Conservation (phyloP, 1,140 invertebrate species). For the Chymomyza costata region DNA sequence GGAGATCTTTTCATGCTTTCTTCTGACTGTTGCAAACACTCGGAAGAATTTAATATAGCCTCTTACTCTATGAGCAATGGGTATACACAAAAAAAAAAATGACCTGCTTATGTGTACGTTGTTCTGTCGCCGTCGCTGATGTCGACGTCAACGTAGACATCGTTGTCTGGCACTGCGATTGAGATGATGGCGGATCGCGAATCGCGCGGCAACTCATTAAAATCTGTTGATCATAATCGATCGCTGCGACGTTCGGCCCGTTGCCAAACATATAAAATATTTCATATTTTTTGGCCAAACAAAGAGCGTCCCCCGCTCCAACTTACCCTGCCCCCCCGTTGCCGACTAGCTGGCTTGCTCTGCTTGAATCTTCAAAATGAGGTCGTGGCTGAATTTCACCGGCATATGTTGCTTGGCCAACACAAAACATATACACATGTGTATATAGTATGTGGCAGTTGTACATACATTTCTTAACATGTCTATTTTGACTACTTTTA, state of each 20-base stretch:
- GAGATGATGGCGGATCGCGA: conserved; percentile 36
- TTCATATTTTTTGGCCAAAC: conserved; percentile 21
- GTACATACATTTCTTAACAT: conserved; percentile 24
- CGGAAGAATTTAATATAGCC: too few species aligned
- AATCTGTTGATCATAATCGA: conserved; percentile 51
- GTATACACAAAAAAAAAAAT: conserved; percentile 19
- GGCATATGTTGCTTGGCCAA: conserved; percentile 25
- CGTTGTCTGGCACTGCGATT: conserved; percentile 16
- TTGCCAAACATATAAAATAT: conserved; percentile 51
- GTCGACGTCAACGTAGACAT: too few species aligned
- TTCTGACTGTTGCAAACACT: too few species aligned
- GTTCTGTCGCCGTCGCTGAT: conserved; percentile 10
- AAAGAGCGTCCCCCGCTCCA: not conserved
- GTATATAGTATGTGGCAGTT: not conserved
- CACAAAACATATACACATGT: too few species aligned
- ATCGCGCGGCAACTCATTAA: conserved; percentile 67
- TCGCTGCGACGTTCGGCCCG: conserved; percentile 20
- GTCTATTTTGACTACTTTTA: conserved; percentile 59
- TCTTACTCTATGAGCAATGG: too few species aligned
- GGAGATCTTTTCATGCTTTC: too few species aligned
- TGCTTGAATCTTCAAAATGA: conserved; percentile 33
- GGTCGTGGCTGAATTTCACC: conserved; percentile 52
- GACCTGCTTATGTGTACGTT: conserved; percentile 51
- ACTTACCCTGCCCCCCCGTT: not conserved
- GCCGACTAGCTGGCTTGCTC: conserved; percentile 5